Evolutionary conservation across 2,797 vertebrate genomes (phyloP).

Genomic region (Psittacula echo): DNA sequence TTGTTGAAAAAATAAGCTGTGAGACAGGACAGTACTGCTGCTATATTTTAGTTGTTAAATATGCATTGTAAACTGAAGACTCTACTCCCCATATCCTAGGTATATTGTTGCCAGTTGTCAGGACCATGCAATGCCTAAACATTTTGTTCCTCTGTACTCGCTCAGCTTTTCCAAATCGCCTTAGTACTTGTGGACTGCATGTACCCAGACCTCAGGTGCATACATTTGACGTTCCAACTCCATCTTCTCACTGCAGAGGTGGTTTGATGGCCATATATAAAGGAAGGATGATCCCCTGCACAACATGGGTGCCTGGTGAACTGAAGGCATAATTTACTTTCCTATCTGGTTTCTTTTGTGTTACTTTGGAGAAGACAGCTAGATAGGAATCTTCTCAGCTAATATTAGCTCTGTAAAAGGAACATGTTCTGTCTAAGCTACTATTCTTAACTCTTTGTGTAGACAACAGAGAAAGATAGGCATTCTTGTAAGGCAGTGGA

Average conservation of each 20-base stretch:
- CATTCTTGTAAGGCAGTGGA: not conserved
- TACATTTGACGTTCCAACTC: not conserved
- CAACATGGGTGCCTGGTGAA: not conserved
- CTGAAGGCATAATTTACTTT: not conserved
- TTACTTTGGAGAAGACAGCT: not conserved
- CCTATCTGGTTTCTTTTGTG: not conserved
- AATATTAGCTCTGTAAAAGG: not conserved
- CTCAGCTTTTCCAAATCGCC: not conserved
- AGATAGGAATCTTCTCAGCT: not conserved
- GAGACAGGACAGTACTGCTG: not conserved
- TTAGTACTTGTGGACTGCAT: not conserved
- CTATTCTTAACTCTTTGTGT: not conserved
- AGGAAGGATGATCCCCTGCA: not conserved
- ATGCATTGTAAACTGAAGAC: conserved; percentile 14
- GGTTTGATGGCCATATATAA: not conserved
- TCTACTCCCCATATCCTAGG: not conserved
- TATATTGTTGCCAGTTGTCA: not conserved
- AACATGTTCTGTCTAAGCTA: not conserved
- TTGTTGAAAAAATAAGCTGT: conserved; percentile 10
- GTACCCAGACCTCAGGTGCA: not conserved
- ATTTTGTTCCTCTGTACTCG: not conserved
- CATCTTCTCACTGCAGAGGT: not conserved
- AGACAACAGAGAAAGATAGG: not conserved
- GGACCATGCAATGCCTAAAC: not conserved
- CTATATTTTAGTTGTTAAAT: conserved; percentile 49